Conservation (phyloP, 2,888 invertebrate genomes). For the Conistra vaccinii region DNA sequence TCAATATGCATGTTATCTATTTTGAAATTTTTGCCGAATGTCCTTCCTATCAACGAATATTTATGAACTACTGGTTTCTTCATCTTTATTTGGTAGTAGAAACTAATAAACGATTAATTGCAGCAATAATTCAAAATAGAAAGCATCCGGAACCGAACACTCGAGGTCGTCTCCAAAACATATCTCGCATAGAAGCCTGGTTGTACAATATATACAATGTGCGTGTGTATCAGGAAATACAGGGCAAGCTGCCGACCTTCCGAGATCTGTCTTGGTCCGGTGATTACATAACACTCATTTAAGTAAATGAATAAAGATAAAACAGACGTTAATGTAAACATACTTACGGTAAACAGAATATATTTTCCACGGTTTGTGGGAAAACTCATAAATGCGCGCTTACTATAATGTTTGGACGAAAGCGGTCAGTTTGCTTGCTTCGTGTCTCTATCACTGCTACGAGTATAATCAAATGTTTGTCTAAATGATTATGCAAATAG, state of each 20-base stretch:
- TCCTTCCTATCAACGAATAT: constrained; percentile 44
- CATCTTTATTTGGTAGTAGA: constrained; percentile 37
- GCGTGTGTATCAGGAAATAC: constrained; percentile 74
- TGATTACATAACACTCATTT: constrained; percentile 70
- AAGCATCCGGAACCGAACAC: constrained; percentile 59
- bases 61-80: constrained; percentile 42
- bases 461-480: constrained; percentile 60
- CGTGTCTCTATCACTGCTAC: constrained; percentile 51
- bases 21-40: constrained; percentile 30
- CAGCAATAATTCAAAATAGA: constrained; percentile 62
- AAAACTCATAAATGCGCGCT: constrained; percentile 40
- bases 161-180: constrained; percentile 69
- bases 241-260: constrained; percentile 78
- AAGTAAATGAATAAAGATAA: constrained; percentile 59
- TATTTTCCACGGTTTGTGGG: constrained; percentile 56
- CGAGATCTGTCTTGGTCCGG: constrained; percentile 75
- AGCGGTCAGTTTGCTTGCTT: constrained; percentile 69
- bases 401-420: constrained; percentile 64
- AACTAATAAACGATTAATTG: constrained; percentile 41
- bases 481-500: constrained; percentile 44
- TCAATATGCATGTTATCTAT: constrained; percentile 18
- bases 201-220: not conserved
- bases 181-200: constrained; percentile 47
- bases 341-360: constrained; percentile 61
- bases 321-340: constrained; percentile 56